Conservation (phyloP, 2,797 vertebrate species). For the Coregonus suidteri region DNA sequence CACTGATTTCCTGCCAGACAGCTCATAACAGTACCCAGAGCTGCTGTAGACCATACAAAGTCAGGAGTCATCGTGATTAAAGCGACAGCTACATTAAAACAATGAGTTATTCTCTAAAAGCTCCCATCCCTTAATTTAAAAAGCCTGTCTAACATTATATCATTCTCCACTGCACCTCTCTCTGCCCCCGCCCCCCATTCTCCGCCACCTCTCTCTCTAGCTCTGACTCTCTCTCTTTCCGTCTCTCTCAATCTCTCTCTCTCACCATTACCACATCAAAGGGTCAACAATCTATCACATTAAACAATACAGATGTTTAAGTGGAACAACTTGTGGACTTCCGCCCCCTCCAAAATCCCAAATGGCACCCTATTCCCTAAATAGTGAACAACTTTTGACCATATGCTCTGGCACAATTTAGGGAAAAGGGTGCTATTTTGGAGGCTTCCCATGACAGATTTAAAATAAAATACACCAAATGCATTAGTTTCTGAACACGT, state of each 20-base stretch:
- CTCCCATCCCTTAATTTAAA: conserved; percentile 74
- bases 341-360: neutral
- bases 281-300: neutral
- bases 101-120: conserved; percentile 64
- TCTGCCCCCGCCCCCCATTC: conserved; percentile 63
- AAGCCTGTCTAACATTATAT: conserved; percentile 28
- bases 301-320: neutral
- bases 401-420: neutral
- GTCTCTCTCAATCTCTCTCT: no score
- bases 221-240: conserved; percentile 26
- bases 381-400: neutral
- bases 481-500: neutral
- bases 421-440: neutral
- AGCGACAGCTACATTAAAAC: conserved; percentile 69
- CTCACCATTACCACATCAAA: neutral
- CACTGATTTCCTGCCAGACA: conserved; percentile 57
- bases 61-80: conserved; percentile 62
- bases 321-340: neutral
- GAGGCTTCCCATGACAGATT: neutral
- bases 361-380: neutral
- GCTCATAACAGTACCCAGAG: conserved; percentile 27
- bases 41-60: conserved; percentile 37
- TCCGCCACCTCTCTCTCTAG: conserved; percentile 21
- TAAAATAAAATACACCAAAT: neutral
- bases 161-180: conserved; percentile 12